phyloP scores from a whole-genome alignment of 2,797 vertebrate genomes.

The Tiaroga cobitis region DNA sequence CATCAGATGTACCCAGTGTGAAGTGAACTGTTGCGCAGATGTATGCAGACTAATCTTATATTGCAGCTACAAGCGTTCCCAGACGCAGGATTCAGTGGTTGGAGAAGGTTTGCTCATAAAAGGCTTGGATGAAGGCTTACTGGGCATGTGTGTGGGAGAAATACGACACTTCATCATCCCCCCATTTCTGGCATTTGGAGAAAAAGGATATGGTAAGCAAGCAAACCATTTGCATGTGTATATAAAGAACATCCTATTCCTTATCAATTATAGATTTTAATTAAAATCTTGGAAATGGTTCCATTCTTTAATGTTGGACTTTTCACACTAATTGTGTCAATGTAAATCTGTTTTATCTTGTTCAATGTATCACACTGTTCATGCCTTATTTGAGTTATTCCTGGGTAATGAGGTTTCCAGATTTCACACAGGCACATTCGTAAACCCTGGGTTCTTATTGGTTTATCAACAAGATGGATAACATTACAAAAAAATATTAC shows the following conservation, averaged over 20 bases:
- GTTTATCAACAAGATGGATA: background rate
- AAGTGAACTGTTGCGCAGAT: slow-evolving; percentile 20
- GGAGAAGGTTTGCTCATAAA: slow-evolving; percentile 93
- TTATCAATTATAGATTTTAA: background rate
- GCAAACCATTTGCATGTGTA: background rate
- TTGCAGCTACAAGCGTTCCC: slow-evolving; percentile 84
- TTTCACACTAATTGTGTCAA: background rate
- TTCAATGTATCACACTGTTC: background rate
- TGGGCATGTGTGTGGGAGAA: slow-evolving; percentile 98
- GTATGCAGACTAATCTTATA: slow-evolving; percentile 73
- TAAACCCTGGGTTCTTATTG: background rate
- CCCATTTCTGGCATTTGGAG: slow-evolving; percentile 92
- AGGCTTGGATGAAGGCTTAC: slow-evolving; percentile 92
- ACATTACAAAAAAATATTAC: background rate
- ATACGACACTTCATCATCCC: slow-evolving; percentile 89
- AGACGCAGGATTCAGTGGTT: slow-evolving; percentile 89
- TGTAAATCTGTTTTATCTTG: background rate
- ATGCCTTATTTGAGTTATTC: background rate
- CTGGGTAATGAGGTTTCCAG: background rate
- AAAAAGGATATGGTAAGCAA: slow-evolving; percentile 90
- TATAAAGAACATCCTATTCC: background rate
- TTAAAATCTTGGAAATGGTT: background rate
- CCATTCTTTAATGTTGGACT: background rate
- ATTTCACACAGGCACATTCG: background rate
- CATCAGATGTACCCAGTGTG: slow-evolving; percentile 11